phyloP scores from a whole-genome alignment of 2,113 vertebrate species.

The Epinephelus moara region DNA sequence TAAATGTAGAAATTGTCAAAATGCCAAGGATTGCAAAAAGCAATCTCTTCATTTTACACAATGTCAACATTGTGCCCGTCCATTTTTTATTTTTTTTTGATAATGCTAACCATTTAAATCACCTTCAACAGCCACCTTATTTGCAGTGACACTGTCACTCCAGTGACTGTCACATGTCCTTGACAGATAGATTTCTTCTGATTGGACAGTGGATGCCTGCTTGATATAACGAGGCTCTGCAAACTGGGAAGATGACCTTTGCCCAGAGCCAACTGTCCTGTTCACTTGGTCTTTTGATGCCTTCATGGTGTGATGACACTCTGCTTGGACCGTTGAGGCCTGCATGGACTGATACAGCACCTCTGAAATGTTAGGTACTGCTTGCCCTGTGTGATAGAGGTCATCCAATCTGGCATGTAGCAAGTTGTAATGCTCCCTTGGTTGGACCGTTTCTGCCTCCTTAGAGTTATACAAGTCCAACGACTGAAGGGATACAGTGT shows the following conservation, averaged over 20 bases:
- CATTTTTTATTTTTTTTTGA: conserved; percentile 64
- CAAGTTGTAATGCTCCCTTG: conserved; percentile 9
- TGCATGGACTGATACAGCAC: conserved; percentile 18
- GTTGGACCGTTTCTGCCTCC: conserved; percentile 35
- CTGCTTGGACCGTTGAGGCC: conserved; percentile 25
- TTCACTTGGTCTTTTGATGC: conserved; percentile 50
- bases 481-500: conserved; percentile 19
- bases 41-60: conserved; percentile 71
- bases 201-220: conserved; percentile 46
- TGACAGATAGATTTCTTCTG: conserved; percentile 76
- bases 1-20: conserved; percentile 59
- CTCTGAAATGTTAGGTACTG: conserved; percentile 6
- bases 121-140: conserved; percentile 89
- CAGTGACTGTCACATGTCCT: conserved; percentile 74
- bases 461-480: conserved; percentile 30
- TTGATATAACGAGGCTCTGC: conserved; percentile 49
- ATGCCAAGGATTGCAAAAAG: conserved; percentile 54
- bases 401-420: conserved; percentile 27
- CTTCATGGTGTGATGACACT: conserved; percentile 13
- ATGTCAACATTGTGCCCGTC: conserved; percentile 76
- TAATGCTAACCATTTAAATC: conserved; percentile 85
- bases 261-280: conserved; percentile 19
- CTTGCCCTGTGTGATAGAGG: conserved; percentile 21
- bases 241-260: conserved; percentile 41
- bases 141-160: conserved; percentile 81